Conservation (phyloP, 2,888 invertebrate species). For the Ischnus inquisitorius region DNA sequence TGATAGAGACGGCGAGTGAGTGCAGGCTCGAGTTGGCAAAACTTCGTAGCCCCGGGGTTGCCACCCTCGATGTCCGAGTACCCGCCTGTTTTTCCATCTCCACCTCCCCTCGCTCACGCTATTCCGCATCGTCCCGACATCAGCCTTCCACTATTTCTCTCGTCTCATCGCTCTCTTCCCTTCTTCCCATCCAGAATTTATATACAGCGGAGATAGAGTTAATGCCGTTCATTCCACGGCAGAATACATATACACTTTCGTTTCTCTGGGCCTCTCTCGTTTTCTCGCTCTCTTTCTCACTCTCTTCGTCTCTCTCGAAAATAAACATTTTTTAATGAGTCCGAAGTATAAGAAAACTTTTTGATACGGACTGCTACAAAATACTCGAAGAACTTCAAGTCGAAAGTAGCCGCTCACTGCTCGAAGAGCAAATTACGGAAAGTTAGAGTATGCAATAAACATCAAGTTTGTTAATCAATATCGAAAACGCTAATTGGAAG, state of each 20-base stretch:
- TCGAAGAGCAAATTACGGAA: background rate
- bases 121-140: conserved; percentile 63
- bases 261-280: background rate
- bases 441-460: background rate
- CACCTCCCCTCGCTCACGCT: conserved; percentile 25
- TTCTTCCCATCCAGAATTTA: conserved; percentile 27
- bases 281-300: background rate
- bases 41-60: conserved; percentile 62
- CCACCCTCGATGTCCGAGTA: conserved; percentile 70
- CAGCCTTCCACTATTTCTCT: conserved; percentile 33
- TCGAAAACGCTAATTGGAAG: background rate
- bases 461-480: background rate
- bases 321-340: conserved; percentile 23
- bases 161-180: conserved; percentile 28
- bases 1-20: conserved; percentile 3
- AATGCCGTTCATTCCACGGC: background rate
- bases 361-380: background rate
- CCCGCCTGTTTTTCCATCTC: conserved; percentile 56
- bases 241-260: background rate
- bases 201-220: background rate
- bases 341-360: background rate
- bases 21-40: conserved; percentile 64
- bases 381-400: conserved; percentile 18
- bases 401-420: background rate
- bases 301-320: background rate